Base-by-base conservation (phyloP, 2,888 invertebrate species). In the Mimas tiliae region DNA sequence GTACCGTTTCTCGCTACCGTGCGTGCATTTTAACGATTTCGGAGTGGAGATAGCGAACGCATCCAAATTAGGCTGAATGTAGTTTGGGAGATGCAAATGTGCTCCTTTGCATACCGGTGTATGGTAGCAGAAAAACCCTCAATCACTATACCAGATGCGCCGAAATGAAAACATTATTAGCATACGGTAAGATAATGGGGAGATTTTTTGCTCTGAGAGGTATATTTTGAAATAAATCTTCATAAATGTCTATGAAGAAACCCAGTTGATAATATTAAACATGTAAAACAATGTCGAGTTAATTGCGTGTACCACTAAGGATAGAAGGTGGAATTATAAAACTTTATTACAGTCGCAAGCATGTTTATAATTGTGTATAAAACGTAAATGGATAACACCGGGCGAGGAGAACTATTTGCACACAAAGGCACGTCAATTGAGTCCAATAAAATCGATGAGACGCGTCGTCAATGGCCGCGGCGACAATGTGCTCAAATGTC, bases 21-120 rank as follows among this genome's bases (percentile, higher is more conserved):
- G 88, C 89, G 87, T 88, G 87, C 86, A 81, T 90, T 89, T 89
- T 88, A 89, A 91, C 87, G 91, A 92, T 89, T 86, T 79, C 82
- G 73, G 67, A 65, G 66, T 71, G 70, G 82, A 88, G 90, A 92
- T 90, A 91, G 81, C 84, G 82, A 83, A 79, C 79, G 88, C 85
- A 89, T 86, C 89, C 93, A 93, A 93, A 90, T 91, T 90, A 89
- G 91, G 88, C 72, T 75, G 85, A 84, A 79, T 80, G 84, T 78
- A 79, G 82, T 85, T 85, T 83, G 70, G 74, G 70, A 80, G 85
- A 90, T 90, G 90, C 89, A 91, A 93, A 93, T 91, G 77, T 72
- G 76, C 76, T 84, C 66, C 76, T 91, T 92, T 90, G 90, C 90
- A 90, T 91, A 88, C 82, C 58, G 74, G 69, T 70, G 72, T 69